Evolutionary conservation across 2,888 invertebrate genomes (phyloP).

Genomic region (Dryocosmus kuriphilus): DNA sequence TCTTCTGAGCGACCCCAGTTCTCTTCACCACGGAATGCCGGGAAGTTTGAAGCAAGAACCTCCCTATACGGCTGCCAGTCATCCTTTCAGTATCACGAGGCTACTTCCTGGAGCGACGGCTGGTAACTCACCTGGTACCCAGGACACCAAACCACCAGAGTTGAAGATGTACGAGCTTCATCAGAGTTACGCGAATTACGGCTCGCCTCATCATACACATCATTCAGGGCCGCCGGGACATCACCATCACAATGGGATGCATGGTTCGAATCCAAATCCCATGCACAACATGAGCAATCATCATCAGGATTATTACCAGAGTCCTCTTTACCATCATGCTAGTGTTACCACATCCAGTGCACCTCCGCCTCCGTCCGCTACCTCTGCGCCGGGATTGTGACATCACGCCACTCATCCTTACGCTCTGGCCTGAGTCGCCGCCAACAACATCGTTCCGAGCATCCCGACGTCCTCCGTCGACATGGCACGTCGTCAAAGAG

Average conservation of each 20-base stretch:
- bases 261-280: slow-evolving; percentile 82
- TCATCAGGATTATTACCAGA: slow-evolving; percentile 85
- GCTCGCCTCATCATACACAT: slow-evolving; percentile 81
- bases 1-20: slow-evolving; percentile 77
- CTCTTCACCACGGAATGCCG: slow-evolving; percentile 79
- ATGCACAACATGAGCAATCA: slow-evolving; percentile 80
- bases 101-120: slow-evolving; percentile 94
- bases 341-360: slow-evolving; percentile 68
- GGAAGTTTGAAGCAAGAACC: slow-evolving; percentile 90
- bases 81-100: slow-evolving; percentile 96
- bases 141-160: slow-evolving; percentile 81
- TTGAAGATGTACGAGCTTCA: slow-evolving; percentile 93
- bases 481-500: neutral
- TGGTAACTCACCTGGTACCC: slow-evolving; percentile 74
- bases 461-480: slow-evolving; percentile 6
- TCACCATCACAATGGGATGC: slow-evolving; percentile 82
- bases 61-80: slow-evolving; percentile 89
- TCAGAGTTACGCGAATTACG: slow-evolving; percentile 81
- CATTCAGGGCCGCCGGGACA: slow-evolving; percentile 77
- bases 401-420: slow-evolving; percentile 82
- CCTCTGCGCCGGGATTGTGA: slow-evolving; percentile 90
- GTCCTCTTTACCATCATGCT: slow-evolving; percentile 84
- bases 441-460: slow-evolving; percentile 48
- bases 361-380: slow-evolving; percentile 79
- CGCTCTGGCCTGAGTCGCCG: slow-evolving; percentile 88